Percentiles rank a stretch among this genome's conserved stretches.
Evolutionary conservation across 2,888 invertebrate species (phyloP).

Genomic region (Steromphala cineraria): DNA sequence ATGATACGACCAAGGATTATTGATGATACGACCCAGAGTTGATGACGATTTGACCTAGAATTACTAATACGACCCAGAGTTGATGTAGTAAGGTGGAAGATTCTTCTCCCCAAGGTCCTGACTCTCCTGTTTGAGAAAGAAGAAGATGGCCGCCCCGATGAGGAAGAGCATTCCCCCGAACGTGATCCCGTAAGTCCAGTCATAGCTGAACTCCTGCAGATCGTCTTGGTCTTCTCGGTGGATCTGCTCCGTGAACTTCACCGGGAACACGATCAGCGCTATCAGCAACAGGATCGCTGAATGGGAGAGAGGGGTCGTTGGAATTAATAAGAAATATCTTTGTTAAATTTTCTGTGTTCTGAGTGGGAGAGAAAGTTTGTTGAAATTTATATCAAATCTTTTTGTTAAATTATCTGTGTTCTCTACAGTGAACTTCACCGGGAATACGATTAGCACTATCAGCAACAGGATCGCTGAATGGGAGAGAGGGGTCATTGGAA

Average conservation of each 20-base stretch:
- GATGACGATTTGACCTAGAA: too few species aligned
- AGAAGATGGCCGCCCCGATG: conserved; percentile 19
- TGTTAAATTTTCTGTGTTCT: too few species aligned
- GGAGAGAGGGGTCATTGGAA: background rate
- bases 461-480: conserved; percentile 19
- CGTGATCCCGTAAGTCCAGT: conserved; percentile 24
- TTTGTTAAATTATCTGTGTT: too few species aligned
- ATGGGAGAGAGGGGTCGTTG: background rate
- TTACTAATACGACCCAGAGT: background rate
- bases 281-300: conserved; percentile 22
- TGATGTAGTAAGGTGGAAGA: background rate
- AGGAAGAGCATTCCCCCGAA: conserved; percentile 22
- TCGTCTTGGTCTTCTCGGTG: background rate
- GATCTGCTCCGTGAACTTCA: conserved; percentile 23
- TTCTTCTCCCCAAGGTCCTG: background rate
- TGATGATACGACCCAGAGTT: too few species aligned
- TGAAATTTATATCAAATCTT: too few species aligned
- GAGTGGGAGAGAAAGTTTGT: too few species aligned
- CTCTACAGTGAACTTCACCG: conserved; percentile 23
- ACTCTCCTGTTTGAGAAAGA: conserved; percentile 14
- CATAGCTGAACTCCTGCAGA: background rate
- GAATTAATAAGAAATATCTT: too few species aligned
- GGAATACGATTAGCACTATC: conserved; percentile 19
- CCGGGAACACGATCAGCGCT: conserved; percentile 20
- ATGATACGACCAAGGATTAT: too few species aligned